Base-by-base conservation (phyloP, 2,797 vertebrate genomes). In the Anguilla megastoma region DNA sequence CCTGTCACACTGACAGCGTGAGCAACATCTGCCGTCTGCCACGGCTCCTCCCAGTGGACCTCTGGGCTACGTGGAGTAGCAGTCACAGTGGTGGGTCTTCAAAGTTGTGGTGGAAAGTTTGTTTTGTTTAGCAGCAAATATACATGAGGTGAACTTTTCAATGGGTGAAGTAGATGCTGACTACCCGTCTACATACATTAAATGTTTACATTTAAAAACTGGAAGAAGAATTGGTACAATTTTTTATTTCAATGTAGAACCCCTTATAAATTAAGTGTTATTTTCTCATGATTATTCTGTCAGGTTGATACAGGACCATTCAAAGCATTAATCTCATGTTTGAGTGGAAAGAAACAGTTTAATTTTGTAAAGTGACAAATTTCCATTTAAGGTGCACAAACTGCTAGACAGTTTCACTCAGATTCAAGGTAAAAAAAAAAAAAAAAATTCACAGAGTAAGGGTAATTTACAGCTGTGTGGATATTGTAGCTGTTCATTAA, bases 1-100 rank as follows among this genome's bases (percentile, higher is more conserved):
- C 21, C 8, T n/a, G 74, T 69, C 87, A 84, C 36, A 24, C 58
- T 82, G 86, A 45, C 30, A 24, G 41, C 8, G 18, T 41, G 58
- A 84, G 52, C 7, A 85, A 45, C 10, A n/a, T 50, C 9, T 74
- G 45, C 80, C 10, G 60, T 84, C 82, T 87, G 87, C 60, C n/a
- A 52, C 76, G 30, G 60, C 63, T 36, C 56, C 45, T 80, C 45
- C 45, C 30, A 24, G 60, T 84, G 80, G 16, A 71, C 58, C 87
- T 71, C n/a, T 3, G 48, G 30, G 79, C 60, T 60, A 50, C 60
- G 27, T 48, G 5, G 27, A 71, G 80, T 52, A 24, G 58, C 52
- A 63, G 50, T 54, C 52, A 2, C 14, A 7, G 50, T 56, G 83
- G n/a, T 21, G 24, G 52, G n/a, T 84, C 33, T 79, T 79, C 36